A percentile compares a stretch with the other conserved stretches of the same genome.
phyloP scores from a whole-genome alignment of 1,140 invertebrate species.

The Diorhabda sublineata region DNA sequence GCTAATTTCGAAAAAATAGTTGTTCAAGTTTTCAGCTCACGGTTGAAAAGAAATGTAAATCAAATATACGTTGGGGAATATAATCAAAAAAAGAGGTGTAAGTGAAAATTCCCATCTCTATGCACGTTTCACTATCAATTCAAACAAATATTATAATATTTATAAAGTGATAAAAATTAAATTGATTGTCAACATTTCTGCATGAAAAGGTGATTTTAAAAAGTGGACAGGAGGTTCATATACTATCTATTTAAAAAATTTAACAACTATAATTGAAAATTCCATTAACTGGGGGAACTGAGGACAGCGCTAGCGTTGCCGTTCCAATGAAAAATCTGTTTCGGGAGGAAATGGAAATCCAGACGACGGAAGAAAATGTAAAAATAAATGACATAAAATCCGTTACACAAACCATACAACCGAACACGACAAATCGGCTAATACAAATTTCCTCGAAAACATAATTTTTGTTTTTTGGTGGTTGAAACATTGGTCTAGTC shows the following conservation, averaged over 20 bases:
- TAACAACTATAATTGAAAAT: constrained; percentile 35
- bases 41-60: too few relatives aligned
- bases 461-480: constrained; percentile 22
- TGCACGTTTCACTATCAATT: too few relatives aligned
- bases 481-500: neutral
- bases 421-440: constrained; percentile 35
- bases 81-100: too few relatives aligned
- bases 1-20: too few relatives aligned
- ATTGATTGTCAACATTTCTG: too few relatives aligned
- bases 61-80: too few relatives aligned
- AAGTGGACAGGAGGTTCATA: constrained; percentile 15
- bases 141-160: too few relatives aligned
- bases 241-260: constrained; percentile 5
- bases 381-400: constrained; percentile 38
- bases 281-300: constrained; percentile 28
- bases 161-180: too few relatives aligned
- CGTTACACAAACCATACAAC: constrained; percentile 36
- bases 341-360: constrained; percentile 36
- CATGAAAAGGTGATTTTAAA: neutral
- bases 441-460: constrained; percentile 30
- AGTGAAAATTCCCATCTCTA: too few relatives aligned
- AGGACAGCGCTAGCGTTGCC: constrained; percentile 3
- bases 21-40: too few relatives aligned
- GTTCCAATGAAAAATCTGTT: constrained; percentile 34
- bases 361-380: constrained; percentile 37